Evolutionary conservation across 2,113 vertebrate genomes (phyloP).

Genomic region (Anarrhichthys ocellatus): DNA sequence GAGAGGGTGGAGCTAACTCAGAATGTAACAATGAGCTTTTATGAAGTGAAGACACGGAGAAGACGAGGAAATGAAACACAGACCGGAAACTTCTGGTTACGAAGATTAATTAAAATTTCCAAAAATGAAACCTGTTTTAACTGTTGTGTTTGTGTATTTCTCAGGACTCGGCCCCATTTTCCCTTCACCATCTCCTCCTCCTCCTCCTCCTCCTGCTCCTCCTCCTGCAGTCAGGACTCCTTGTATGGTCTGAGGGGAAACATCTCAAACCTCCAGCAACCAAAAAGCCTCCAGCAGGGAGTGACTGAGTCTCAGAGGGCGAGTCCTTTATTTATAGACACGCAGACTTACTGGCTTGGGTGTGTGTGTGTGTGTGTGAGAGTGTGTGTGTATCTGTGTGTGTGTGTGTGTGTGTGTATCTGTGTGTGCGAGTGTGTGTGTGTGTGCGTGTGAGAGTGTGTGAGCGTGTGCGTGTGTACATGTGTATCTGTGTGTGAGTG

Average conservation of each 20-base stretch:
- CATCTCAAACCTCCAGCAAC: constrained; percentile 57
- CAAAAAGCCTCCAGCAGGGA: constrained; percentile 52
- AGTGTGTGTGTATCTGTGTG: background rate
- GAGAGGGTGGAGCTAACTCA: too few species aligned
- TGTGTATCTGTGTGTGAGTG: too few species aligned
- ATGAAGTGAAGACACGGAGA: too few species aligned
- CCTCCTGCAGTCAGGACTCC: constrained; percentile 50
- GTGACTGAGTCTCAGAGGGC: constrained; percentile 51
- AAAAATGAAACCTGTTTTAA: background rate
- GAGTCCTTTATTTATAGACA: constrained; percentile 69
- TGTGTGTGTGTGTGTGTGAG: background rate
- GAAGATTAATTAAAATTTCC: too few species aligned
- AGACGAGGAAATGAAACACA: too few species aligned
- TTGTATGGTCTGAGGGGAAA: constrained; percentile 70
- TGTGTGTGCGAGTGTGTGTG: background rate
- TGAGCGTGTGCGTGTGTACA: background rate
- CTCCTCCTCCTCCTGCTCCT: too few species aligned
- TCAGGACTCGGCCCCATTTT: constrained; percentile 23
- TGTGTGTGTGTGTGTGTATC: background rate
- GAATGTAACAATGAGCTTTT: too few species aligned
- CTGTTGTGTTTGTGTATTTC: constrained; percentile 28
- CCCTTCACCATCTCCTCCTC: too few species aligned
- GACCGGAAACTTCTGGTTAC: too few species aligned
- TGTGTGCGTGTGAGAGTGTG: too few species aligned
- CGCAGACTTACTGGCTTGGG: constrained; percentile 45